Evolutionary conservation across 2,888 invertebrate genomes (phyloP), one percentile per base, ranked within the genome.

Genomic region (Craniophora ligustri): DNA sequence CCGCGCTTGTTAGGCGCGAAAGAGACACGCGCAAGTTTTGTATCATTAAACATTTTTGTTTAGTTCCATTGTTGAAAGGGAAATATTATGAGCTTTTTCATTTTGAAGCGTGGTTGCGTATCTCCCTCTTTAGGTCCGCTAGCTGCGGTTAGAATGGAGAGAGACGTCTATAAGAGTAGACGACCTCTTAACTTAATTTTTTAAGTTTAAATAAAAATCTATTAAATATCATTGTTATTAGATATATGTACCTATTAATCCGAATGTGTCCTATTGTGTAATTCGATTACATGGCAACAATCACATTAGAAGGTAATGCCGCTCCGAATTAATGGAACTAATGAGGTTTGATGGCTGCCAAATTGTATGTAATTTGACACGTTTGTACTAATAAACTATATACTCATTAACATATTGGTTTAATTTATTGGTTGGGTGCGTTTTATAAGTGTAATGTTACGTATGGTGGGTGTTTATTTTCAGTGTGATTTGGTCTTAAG

Each of bases 1-100:
- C 4, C 5, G 2, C n/a, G 16, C 6, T 2, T 5, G 36, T 11
- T 11, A 5, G 5, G 88, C 71, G 82, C 68, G 87, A 92, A 80
- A 50, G 88, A 78, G 89, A 91, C 68, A 63, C 77, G 64, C 36
- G 73, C 81, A 92, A 93, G 92, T 93, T 92, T 92, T 89, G 81
- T 86, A 68, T 68, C 85, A 86, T 88, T 83, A 89, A 89, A 88
- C 78, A 91, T 91, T 93, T 91, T 92, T 91, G 87, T 92, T 92
- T 88, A 85, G 87, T 83, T 84, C 83, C 85, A 89, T 90, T 91
- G 89, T 91, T 86, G 85, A 82, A 86, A 89, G 88, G 87, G 88
- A 91, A 92, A 91, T 88, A 88, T 88, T 88, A 86, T 89, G 82
- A 90, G 87, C 87, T 91, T 92, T 91, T 91, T 89, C 87, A 84